phyloP scores from a whole-genome alignment of 2,113 vertebrate genomes.

The Ondatra zibethicus region DNA sequence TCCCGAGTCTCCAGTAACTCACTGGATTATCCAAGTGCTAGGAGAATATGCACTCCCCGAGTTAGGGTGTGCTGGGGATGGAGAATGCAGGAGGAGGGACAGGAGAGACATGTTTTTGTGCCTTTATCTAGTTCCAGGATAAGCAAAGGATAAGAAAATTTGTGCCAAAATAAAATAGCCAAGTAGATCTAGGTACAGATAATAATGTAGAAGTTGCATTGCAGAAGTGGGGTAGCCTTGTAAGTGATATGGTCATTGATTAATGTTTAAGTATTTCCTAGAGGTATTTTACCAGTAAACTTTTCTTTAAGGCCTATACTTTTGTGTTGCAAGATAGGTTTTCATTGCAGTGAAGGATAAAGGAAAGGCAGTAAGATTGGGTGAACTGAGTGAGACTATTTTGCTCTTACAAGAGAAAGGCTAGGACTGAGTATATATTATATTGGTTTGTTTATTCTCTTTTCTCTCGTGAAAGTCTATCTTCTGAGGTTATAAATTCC shows the following conservation, averaged over 20 bases:
- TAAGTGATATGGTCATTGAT: neutral
- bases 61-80: neutral
- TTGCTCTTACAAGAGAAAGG: conserved; percentile 20
- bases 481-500: neutral
- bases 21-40: neutral
- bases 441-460: conserved; percentile 3
- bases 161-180: conserved; percentile 59
- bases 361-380: neutral
- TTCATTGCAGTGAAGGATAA: conserved; percentile 23
- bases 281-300: conserved; percentile 1
- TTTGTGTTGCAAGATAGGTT: conserved; percentile 9
- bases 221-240: neutral
- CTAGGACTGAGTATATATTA: conserved; percentile 28
- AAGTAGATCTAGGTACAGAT: conserved; percentile 23
- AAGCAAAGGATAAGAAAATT: conserved; percentile 8
- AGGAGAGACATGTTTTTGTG: neutral
- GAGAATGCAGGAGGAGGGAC: rapidly evolving
- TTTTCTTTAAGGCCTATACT: conserved; percentile 15
- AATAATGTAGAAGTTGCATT: conserved; percentile 51
- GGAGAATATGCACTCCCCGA: neutral
- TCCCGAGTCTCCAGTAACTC: neutral
- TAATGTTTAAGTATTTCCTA: conserved; percentile 1
- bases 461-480: neutral
- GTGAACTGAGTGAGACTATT: conserved; percentile 11
- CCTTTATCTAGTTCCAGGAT: conserved; percentile 41